These are phyloP conservation scores for Dione vanillae DNA, from an alignment of 2,888 invertebrate species.

Conservation along the genomic window DNA sequence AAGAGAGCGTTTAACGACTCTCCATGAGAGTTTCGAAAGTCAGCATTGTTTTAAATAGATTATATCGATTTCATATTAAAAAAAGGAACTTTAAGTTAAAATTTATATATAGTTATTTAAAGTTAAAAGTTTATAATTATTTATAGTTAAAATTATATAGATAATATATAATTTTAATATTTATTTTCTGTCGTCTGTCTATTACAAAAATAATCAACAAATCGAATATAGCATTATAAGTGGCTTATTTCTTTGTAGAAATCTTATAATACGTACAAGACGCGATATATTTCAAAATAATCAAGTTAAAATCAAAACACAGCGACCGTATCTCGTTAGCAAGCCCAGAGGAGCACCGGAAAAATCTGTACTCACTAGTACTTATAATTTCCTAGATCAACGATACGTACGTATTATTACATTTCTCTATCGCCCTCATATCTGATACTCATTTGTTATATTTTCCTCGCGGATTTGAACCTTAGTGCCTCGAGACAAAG, in stretches of 20 bases:
- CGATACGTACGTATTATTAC: constrained; percentile 53
- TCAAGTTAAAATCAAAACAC: constrained; percentile 35
- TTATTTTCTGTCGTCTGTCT: no score
- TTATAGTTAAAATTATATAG: no score
- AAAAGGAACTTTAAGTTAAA: no score
- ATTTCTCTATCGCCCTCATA: constrained; percentile 48
- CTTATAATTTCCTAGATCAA: constrained; percentile 48
- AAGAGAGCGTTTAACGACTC: background rate
- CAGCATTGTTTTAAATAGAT: background rate
- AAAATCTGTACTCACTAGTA: constrained; percentile 45
- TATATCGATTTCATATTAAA: no score
- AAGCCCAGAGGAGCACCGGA: constrained; percentile 41
- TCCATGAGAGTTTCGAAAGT: background rate
- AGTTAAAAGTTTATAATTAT: no score
- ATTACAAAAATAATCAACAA: background rate
- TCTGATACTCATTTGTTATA: constrained; percentile 43
- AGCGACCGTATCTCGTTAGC: constrained; percentile 41
- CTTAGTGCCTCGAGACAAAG: constrained; percentile 49
- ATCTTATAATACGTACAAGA: background rate
- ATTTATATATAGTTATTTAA: no score
- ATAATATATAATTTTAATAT: no score
- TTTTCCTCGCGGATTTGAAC: constrained; percentile 48
- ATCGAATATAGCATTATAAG: background rate
- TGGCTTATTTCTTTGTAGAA: background rate
- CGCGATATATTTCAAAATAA: constrained; percentile 20